Base-by-base conservation (phyloP, 2,113 vertebrate species). In the Ammodramus savannarum region DNA sequence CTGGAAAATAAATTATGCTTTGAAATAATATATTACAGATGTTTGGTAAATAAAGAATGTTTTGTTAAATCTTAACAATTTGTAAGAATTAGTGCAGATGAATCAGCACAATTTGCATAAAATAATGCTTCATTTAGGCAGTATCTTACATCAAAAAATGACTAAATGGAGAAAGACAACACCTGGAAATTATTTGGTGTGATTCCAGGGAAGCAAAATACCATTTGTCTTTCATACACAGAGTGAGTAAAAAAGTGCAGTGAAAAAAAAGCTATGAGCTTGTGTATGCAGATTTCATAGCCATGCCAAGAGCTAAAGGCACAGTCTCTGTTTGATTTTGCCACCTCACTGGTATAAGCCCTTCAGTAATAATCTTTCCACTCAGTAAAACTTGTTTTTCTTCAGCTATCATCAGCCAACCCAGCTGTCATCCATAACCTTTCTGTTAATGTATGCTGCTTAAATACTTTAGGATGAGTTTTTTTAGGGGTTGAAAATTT, bases 261-360 rank as follows among this genome's bases (percentile, higher is more conserved):
- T 51, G 23, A 71, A 76, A 82, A 82, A 90, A 62, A 31, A 68
- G 16, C 11, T 18, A 27, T 71, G 31, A 76, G 29, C 18, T 68
- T 89, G 41, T 20, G 48, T 67, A 39, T 36, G 14, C 58, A 89
- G 65, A 74, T 96, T 89, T 92, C 58, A 67, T 52, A 84, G 79
- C 39, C 41, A 88, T 11, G 59, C 39, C 72, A 86, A 62, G 18
- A 84, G 26, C 51, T 92, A 52, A 87, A 94, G 34, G 72, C 61
- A 86, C n/a, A 67, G 13, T 16, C 26, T 38, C 61, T 90, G 54
- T 89, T 96, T 94, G 55, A 87, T 92, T 96, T 94, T 66, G 48
- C 52, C 21, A 34, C 85, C 62, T 85, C 32, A 67, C 31, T 23
- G 59, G 55, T 93, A 29, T 79, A 31, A 94, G 13, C 44, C 20